A percentile compares a stretch with the other conserved stretches of the same genome.
Evolutionary conservation across 2,888 invertebrate species (phyloP).

Genomic region (Polymixis flavicincta): DNA sequence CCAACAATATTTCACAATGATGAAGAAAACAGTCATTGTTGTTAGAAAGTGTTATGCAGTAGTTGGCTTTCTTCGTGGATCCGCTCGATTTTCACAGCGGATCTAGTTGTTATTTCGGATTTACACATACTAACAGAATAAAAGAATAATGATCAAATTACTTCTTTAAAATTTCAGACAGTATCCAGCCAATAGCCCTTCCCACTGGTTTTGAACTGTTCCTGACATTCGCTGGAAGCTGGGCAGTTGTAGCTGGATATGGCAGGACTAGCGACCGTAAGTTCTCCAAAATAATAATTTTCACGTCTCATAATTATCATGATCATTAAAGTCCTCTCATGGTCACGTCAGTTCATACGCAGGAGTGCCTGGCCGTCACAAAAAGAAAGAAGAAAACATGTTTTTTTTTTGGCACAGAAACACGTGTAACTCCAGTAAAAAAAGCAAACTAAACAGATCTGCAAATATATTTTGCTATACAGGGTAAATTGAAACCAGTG

Average conservation of each 20-base stretch:
- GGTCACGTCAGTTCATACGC: too few species aligned
- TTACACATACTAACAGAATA: not conserved
- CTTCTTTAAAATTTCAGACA: slow-evolving; percentile 12
- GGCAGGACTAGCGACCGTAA: slow-evolving; percentile 78
- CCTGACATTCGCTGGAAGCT: slow-evolving; percentile 71
- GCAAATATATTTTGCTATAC: not conserved
- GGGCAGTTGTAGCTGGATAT: slow-evolving; percentile 76
- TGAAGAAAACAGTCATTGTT: not conserved
- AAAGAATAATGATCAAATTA: not conserved
- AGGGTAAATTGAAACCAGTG: too few species aligned
- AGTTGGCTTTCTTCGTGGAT: not conserved
- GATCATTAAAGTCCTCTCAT: too few species aligned
- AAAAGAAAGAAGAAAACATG: not conserved
- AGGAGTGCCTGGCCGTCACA: too few species aligned
- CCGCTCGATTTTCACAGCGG: not conserved
- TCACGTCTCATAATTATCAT: not conserved
- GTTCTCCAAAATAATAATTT: slow-evolving; percentile 37
- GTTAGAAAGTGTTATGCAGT: not conserved
- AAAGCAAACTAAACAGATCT: not conserved
- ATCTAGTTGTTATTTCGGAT: not conserved
- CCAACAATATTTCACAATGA: not conserved
- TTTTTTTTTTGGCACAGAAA: not conserved
- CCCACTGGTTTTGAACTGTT: slow-evolving; percentile 67
- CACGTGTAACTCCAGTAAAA: not conserved
- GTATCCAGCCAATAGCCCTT: slow-evolving; percentile 73